phyloP scores from a whole-genome alignment of 2,797 vertebrate genomes.

The Sebastes aleutianus region DNA sequence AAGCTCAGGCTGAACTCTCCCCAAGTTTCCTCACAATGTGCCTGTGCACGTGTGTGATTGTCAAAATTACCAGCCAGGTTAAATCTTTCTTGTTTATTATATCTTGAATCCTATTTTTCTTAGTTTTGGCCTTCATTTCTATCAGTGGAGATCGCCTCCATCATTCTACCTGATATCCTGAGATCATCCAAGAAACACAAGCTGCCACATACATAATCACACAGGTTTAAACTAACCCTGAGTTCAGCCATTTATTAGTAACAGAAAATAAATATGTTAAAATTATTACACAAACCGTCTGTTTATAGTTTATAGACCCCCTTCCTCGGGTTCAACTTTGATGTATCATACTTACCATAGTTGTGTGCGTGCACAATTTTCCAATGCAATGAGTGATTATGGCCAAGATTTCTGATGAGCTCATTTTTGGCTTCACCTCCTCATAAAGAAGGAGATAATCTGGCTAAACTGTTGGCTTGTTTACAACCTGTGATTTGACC shows the following conservation, averaged over 20 bases:
- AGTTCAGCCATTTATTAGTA: background rate
- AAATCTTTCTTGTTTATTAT: background rate
- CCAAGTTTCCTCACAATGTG: conserved; percentile 47
- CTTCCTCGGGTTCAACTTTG: background rate
- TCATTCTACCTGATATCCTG: background rate
- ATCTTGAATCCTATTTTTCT: background rate
- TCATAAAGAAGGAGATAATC: background rate
- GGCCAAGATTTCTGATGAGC: background rate
- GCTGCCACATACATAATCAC: background rate
- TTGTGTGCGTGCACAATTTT: background rate
- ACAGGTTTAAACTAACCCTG: background rate
- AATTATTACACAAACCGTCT: background rate
- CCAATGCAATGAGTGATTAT: background rate
- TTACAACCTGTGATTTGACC: background rate
- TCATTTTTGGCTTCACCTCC: background rate
- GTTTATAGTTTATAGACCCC: background rate
- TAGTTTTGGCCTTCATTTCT: background rate
- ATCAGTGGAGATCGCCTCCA: background rate
- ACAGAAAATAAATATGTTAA: background rate
- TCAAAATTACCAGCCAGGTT: conserved; percentile 10
- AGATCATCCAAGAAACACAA: background rate
- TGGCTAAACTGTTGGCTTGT: background rate
- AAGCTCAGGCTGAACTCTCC: conserved; percentile 39
- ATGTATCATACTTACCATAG: background rate
- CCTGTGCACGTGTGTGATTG: conserved; percentile 2